Percentiles rank a stretch among this genome's conserved stretches.
phyloP scores from a whole-genome alignment of 1,140 invertebrate genomes.

The Drosophila virilis region DNA sequence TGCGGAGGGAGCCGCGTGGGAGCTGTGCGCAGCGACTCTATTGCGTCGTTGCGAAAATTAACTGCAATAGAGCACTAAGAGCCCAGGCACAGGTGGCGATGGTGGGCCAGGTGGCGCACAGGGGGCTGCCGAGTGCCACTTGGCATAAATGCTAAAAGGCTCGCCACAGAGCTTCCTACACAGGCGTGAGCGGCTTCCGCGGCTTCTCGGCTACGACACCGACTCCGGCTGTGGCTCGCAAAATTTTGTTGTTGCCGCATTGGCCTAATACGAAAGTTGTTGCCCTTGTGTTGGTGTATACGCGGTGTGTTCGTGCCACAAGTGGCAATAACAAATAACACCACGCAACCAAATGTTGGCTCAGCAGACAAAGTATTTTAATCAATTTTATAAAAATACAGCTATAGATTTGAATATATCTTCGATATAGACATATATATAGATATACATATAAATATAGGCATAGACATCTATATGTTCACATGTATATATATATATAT shows the following conservation, averaged over 20 bases:
- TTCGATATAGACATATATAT: too few species aligned
- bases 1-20: slow-evolving; percentile 62
- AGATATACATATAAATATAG: too few species aligned
- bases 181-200: slow-evolving; percentile 53
- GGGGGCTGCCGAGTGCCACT: slow-evolving; percentile 23
- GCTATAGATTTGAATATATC: too few species aligned
- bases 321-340: slow-evolving; percentile 68
- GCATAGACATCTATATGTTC: too few species aligned
- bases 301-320: slow-evolving; percentile 65
- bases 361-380: background rate
- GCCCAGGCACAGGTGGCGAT: background rate
- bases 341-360: slow-evolving; percentile 21
- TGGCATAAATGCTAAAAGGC: slow-evolving; percentile 68
- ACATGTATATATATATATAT: too few species aligned
- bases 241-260: slow-evolving; percentile 50
- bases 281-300: slow-evolving; percentile 79
- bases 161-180: slow-evolving; percentile 69
- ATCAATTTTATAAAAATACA: background rate
- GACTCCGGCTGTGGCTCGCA: slow-evolving; percentile 32
- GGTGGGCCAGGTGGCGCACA: too few species aligned
- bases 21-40: slow-evolving; percentile 57
- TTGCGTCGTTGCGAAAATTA: slow-evolving; percentile 79
- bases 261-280: slow-evolving; percentile 83
- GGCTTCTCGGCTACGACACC: slow-evolving; percentile 35
- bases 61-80: slow-evolving; percentile 53